phyloP scores from a whole-genome alignment of 2,888 invertebrate species.

The Fissipunctia ypsillon region DNA sequence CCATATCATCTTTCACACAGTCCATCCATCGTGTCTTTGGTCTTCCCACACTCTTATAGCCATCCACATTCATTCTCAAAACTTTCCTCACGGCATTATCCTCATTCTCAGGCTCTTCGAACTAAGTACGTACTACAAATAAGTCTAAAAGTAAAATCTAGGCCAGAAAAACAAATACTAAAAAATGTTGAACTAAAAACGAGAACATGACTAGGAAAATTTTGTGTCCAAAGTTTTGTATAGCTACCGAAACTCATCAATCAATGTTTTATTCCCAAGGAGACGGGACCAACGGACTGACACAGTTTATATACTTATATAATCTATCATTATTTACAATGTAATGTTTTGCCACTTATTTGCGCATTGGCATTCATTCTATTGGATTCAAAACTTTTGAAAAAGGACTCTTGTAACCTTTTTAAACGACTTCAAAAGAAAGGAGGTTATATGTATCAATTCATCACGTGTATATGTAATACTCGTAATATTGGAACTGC shows the following conservation, averaged over 20 bases:
- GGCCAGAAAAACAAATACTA: neutral
- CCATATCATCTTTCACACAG: neutral
- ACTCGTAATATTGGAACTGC: too few species aligned
- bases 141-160: neutral
- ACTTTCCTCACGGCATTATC: neutral
- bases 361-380: conserved; percentile 35
- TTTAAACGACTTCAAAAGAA: too few species aligned
- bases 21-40: neutral
- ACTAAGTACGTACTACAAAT: neutral
- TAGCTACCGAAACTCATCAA: conserved; percentile 55
- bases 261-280: conserved; percentile 52
- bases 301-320: conserved; percentile 39
- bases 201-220: conserved; percentile 28
- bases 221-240: conserved; percentile 35
- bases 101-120: neutral
- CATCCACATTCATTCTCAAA: neutral
- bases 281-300: conserved; percentile 27
- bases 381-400: conserved; percentile 13
- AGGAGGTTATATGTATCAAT: too few species aligned
- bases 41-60: too few species aligned
- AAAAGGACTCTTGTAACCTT: neutral
- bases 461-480: too few species aligned
- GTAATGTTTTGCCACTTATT: conserved; percentile 51
- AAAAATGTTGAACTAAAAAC: conserved; percentile 22
- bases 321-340: conserved; percentile 60